These are phyloP conservation scores for Phymatocera aterrima DNA, from an alignment of 2,888 invertebrate genomes.

Conservation along the genomic window DNA sequence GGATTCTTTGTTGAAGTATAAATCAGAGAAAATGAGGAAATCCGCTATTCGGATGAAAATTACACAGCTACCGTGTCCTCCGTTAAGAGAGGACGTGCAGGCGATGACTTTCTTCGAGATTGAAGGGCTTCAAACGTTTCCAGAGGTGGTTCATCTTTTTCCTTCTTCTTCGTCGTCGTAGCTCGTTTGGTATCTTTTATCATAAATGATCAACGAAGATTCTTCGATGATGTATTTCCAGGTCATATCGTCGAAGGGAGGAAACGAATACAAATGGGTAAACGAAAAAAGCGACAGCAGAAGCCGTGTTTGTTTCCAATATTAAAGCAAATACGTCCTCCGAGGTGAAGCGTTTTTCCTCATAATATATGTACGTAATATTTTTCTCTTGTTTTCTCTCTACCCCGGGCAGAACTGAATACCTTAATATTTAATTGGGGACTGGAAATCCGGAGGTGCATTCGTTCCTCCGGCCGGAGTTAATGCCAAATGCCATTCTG, in stretches of 20 bases:
- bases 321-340: neutral
- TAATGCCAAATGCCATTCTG: neutral
- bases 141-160: neutral
- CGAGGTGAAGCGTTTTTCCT: neutral
- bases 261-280: slow-evolving; percentile 26
- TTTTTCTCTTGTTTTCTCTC: neutral
- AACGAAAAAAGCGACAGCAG: slow-evolving; percentile 5
- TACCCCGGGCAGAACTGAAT: neutral
- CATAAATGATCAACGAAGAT: slow-evolving; percentile 25
- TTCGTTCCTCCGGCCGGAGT: neutral
- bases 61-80: too few relatives aligned
- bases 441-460: neutral
- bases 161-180: neutral
- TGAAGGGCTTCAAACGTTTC: neutral
- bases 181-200: slow-evolving; percentile 18
- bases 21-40: neutral
- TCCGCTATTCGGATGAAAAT: neutral
- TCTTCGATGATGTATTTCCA: slow-evolving; percentile 16
- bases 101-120: neutral
- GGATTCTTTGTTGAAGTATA: neutral
- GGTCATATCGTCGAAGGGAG: neutral
- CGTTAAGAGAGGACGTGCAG: neutral
- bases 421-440: slow-evolving; percentile 37
- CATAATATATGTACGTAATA: neutral
- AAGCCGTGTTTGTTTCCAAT: neutral